Base-by-base conservation (phyloP, 2,113 vertebrate genomes). In the Dicentrarchus labrax region DNA sequence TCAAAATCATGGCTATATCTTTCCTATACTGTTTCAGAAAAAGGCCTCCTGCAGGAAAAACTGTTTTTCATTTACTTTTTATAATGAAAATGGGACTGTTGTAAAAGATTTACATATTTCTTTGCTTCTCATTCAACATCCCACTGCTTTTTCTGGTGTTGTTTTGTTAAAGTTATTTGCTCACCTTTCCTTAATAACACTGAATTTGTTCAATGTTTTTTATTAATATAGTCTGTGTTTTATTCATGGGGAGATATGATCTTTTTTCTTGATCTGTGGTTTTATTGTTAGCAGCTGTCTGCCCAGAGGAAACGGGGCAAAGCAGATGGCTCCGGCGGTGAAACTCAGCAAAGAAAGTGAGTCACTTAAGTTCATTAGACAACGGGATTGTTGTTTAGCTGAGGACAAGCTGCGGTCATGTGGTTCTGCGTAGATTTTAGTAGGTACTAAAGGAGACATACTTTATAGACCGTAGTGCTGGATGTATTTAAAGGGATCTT, bases 311-410 rank as follows among this genome's bases (percentile, higher is more conserved):
- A 83, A 80, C 87, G 87, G 1, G 95, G 94, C 59, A 95, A 71
- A 87, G 89, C 91, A 11, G 95, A 94, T 8, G 84, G 92, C 72
- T 88, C 94, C 66, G 94, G 92, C 65, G 90, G 59, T 38, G 95
- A 96, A 85, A 93, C 95, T 12, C 93, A 93, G 79, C 96, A 95
- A 79, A 96, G 94, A 93, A 93, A 83, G 86, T 82, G 62, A 86
- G 95, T 95, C 50, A 53, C 5, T 71, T 13, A 4, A 66, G 78
- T 82, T 86, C 79, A 47, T 38, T 1, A 72, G 57, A 86, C 72
- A 76, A 64, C 56, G 3, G 62, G 36, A 36, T 22, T 38, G 36
- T 75, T 80, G 78, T 73, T 45, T 30, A 43, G 72, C 62, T 11
- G 60, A 75, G 72, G 53, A 69, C 51, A 16, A 57, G 68, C n/a